A percentile compares a stretch with the other conserved stretches of the same genome.
These are phyloP conservation scores for Arenaria interpres DNA, from an alignment of 2,113 vertebrate species.

Conservation along the genomic window DNA sequence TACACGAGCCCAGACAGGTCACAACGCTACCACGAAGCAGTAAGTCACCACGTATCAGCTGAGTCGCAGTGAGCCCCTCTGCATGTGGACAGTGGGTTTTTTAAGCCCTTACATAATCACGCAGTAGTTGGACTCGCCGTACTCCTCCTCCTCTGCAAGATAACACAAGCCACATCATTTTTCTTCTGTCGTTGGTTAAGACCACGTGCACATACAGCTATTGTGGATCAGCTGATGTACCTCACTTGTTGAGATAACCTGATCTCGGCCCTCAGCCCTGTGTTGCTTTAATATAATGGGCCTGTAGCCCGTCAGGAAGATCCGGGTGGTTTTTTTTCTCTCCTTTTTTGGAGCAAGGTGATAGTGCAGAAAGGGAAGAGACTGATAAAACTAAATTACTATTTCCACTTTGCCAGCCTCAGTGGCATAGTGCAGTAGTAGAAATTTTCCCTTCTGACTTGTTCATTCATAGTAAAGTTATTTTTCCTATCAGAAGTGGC, in stretches of 20 bases:
- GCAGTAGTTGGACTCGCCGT: neutral
- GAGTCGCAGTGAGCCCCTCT: neutral
- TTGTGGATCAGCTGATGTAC: neutral
- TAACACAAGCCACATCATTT: neutral
- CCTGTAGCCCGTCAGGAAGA: neutral
- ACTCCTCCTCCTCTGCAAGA: neutral
- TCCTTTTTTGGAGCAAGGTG: neutral
- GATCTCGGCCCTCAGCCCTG: neutral
- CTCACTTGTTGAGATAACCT: neutral
- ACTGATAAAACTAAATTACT: neutral
- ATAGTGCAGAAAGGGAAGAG: neutral
- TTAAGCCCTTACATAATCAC: neutral
- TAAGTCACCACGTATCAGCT: neutral
- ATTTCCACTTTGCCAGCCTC: neutral
- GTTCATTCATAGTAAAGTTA: neutral
- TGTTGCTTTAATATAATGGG: neutral
- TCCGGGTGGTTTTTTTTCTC: neutral
- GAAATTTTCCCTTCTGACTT: neutral
- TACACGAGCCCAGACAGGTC: neutral
- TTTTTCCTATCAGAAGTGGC: neutral
- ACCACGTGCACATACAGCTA: neutral
- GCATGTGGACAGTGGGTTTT: fast-evolving
- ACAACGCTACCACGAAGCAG: neutral
- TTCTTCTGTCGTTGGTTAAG: neutral
- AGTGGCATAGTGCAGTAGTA: neutral